phyloP scores from a whole-genome alignment of 2,797 vertebrate species.

The Anguilla pacifica region DNA sequence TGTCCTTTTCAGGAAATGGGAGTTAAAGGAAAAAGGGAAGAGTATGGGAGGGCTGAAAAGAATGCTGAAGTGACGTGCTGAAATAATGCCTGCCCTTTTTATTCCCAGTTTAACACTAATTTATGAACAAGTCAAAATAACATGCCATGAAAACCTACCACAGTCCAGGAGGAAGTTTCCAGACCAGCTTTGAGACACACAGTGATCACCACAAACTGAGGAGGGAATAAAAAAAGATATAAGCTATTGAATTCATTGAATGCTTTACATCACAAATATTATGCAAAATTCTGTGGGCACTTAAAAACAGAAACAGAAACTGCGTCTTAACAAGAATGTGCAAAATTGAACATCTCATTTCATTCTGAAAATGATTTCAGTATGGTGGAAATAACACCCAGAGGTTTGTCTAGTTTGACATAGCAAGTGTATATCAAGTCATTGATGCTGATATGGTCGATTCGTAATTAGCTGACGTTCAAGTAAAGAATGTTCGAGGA shows the following conservation, averaged over 20 bases:
- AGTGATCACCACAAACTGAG: slow-evolving; percentile 82
- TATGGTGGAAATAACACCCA: not conserved
- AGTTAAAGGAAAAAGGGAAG: not conserved
- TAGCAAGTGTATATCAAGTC: not conserved
- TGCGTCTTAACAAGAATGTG: not conserved
- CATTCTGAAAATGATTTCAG: not conserved
- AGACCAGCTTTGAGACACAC: slow-evolving; percentile 83
- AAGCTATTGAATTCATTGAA: not conserved
- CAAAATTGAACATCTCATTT: not conserved
- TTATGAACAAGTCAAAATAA: not conserved
- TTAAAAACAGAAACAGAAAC: not conserved
- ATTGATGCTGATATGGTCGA: not conserved
- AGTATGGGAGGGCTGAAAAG: not conserved
- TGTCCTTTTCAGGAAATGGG: not conserved
- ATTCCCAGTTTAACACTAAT: not conserved
- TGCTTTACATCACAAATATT: not conserved
- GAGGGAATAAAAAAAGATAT: slow-evolving; percentile 15
- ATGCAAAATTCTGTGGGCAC: not conserved
- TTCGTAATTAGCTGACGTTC: not conserved
- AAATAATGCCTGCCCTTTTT: not conserved
- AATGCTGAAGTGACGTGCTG: not conserved
- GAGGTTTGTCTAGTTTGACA: not conserved
- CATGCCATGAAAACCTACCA: slow-evolving; percentile 67
- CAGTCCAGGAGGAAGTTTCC: slow-evolving; percentile 81
- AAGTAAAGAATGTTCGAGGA: not conserved